Evolutionary conservation across 2,888 invertebrate genomes (phyloP).

Genomic region (Cosmorhoe ocellata): DNA sequence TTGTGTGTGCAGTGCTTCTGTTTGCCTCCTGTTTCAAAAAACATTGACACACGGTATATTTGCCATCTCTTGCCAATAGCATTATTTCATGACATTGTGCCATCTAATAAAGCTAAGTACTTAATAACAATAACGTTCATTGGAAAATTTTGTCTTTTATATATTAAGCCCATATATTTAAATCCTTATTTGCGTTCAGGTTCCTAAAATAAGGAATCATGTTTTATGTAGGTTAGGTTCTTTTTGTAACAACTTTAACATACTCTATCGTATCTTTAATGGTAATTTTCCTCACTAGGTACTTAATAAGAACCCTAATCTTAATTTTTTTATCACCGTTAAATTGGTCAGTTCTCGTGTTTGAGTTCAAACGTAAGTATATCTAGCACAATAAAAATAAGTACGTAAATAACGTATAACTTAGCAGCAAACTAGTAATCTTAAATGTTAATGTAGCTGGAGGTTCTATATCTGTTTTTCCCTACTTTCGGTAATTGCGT

Average conservation of each 20-base stretch:
- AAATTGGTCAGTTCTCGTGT: slow-evolving; percentile 13
- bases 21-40: slow-evolving; percentile 48
- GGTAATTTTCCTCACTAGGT: no score
- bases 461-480: slow-evolving; percentile 43
- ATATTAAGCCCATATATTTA: no score
- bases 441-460: slow-evolving; percentile 39
- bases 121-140: background rate
- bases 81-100: slow-evolving; percentile 8
- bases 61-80: slow-evolving; percentile 32
- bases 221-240: no score
- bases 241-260: no score
- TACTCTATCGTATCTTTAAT: no score
- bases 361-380: slow-evolving; percentile 9
- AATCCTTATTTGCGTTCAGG: no score
- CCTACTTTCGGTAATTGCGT: slow-evolving; percentile 48
- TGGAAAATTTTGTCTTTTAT: slow-evolving; percentile 1
- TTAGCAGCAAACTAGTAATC: slow-evolving; percentile 32
- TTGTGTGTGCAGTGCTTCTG: slow-evolving; percentile 59
- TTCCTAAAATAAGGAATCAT: no score
- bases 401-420: background rate
- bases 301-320: no score
- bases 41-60: slow-evolving; percentile 41
- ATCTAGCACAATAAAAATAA: no score
- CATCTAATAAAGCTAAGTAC: slow-evolving; percentile 5
- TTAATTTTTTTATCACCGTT: slow-evolving; percentile 17